Evolutionary conservation across 1,140 invertebrate genomes (phyloP), one percentile per base, ranked within the genome.

Genomic region (Harpegnathos saltator): DNA sequence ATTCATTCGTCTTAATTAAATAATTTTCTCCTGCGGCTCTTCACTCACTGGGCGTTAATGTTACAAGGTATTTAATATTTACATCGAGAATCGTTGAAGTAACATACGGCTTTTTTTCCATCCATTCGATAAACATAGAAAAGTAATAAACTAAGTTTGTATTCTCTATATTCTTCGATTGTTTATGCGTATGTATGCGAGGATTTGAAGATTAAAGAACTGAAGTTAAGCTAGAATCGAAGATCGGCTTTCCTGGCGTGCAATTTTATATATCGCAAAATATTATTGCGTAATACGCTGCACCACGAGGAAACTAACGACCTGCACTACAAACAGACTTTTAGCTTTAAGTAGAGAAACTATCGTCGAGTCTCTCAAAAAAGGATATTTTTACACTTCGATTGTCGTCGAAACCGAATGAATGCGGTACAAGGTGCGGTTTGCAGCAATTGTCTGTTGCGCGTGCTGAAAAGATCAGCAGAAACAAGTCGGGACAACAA

Each of bases 61-160:
- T 89, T 93, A 93, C 74, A 84, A 86, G 87, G 87, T 93, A 89
- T 93, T 80, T 92, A 94, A 93, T 94, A 94, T 94, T 93, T 94
- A 94, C 93, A 94, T 93, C 92, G 90, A 94, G 88, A 92, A 90
- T 92, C 91, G 85, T 89, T 71, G 85, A 87, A 90, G 77, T 91
- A 91, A 92, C 90, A 89, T 90, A 92, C 88, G 89, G 91, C 85
- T 11, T 44, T 44, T 9, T 44, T 81, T 80, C 63, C 85, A 81
- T 87, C 58, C 87, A 89, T 91, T 87, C 88, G 50, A 72, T 92
- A 90, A 90, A 89, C 89, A 91, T 89, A 91, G 89, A 89, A 90
- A 84, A 90, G 50, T 50, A 62, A 87, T 73, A 82, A 50, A 81
- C 73, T 92, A 92, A 92, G 63, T 66, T 75, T 44, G 38, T 44